Evolutionary conservation across 2,113 vertebrate species (phyloP), one percentile per base, ranked within the genome.

Genomic region (Chaetodon trifascialis): DNA sequence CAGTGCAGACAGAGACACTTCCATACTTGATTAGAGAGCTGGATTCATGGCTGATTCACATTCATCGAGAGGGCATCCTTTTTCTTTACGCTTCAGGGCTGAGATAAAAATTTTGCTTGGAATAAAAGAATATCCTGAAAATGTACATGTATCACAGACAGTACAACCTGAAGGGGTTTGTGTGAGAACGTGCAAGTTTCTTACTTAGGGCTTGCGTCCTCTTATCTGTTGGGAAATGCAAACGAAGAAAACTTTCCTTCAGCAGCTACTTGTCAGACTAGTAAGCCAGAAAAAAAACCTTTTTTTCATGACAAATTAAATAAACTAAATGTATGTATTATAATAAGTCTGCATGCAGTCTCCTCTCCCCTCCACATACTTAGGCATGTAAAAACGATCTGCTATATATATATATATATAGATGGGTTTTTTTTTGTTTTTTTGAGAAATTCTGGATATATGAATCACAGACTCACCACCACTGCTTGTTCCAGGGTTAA

Each of bases 21-120:
- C 42, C 65, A 65, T n/a, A 65, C 59, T 80, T 80, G 64, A 84
- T 80, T 80, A 66, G 67, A 42, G 58, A 30, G 38, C n/a, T 15
- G 14, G 38, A 75, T 54, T 64, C 17, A 36, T 4, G 4, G 36
- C 4, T 81, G 54, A 60, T 81, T 58, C 23, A 59, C 71, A 70
- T 40, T 64, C 42, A 38, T 21, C 6, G n/a, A 56, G 59, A 34
- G 44, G 21, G 25, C 9, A 7, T 64, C 16, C 8, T 19, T 59
- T 59, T 56, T 30, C 34, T 51, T 44, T 34, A 25, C 10, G 36
- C 54, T 34, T 34, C 14, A 36, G 14, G 54, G 19, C 23, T 60
- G 34, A 74, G 23, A 74, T 34, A 36, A 36, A 44, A 55, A 4
- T 47, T 73, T 30, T 16, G 17, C n/a, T 52, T 73, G 0, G 6